Evolutionary conservation across 2,888 invertebrate species (phyloP).

Genomic region (Gari tellinella): DNA sequence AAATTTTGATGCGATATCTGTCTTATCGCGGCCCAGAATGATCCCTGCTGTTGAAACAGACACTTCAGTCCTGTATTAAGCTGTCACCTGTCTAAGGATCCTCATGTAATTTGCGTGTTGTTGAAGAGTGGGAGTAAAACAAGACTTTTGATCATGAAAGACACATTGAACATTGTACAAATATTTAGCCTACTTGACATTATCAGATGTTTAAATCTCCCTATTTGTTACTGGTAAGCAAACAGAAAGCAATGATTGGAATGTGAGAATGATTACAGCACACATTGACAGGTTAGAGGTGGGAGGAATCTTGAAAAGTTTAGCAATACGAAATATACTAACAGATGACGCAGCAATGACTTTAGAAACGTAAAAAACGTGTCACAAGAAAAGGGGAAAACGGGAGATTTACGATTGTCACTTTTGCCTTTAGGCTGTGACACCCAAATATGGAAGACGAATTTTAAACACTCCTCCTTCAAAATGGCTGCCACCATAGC

Average conservation of each 20-base stretch:
- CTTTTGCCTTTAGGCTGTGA: conserved; percentile 10
- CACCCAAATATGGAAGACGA: conserved; percentile 22
- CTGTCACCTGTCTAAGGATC: no score
- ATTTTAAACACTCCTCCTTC: conserved; percentile 38
- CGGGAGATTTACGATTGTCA: neutral
- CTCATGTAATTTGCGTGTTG: no score
- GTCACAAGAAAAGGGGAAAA: no score
- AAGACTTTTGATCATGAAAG: neutral
- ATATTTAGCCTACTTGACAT: no score
- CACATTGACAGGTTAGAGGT: neutral
- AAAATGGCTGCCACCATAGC: conserved; percentile 72
- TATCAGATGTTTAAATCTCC: neutral
- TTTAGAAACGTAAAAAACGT: no score
- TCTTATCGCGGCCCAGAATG: no score
- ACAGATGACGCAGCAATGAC: no score
- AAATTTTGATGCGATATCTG: no score
- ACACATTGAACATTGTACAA: no score
- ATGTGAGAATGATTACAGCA: neutral
- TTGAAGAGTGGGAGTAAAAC: no score
- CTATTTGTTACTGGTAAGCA: conserved; percentile 3
- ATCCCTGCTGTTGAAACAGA: no score
- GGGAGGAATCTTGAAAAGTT: conserved; percentile 15
- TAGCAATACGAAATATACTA: neutral
- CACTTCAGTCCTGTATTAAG: no score
- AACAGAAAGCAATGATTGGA: neutral